Conservation (phyloP, 2,888 invertebrate species). For the Drosophila formosana region DNA sequence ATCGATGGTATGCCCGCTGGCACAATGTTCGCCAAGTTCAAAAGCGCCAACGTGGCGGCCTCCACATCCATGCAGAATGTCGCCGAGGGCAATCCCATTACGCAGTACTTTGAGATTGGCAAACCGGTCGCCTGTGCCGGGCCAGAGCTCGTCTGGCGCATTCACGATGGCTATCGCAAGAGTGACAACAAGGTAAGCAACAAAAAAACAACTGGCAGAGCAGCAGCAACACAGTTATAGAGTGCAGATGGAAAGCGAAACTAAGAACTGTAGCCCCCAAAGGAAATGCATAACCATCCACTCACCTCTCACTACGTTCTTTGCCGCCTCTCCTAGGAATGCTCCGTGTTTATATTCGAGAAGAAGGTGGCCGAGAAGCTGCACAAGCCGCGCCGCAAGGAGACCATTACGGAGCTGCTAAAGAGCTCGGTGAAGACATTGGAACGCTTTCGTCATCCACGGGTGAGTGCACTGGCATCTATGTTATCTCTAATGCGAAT, state of each 20-base stretch:
- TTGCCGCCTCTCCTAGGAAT: conserved; percentile 89
- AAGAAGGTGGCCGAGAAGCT: conserved; percentile 96
- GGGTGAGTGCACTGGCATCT: conserved; percentile 83
- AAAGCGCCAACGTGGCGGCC: conserved; percentile 86
- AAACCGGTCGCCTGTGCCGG: conserved; percentile 93
- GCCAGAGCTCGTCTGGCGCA: conserved; percentile 95
- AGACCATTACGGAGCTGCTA: conserved; percentile 95
- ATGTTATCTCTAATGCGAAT: not conserved
- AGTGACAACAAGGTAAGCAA: conserved; percentile 93
- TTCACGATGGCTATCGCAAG: conserved; percentile 95
- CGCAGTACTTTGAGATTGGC: conserved; percentile 94
- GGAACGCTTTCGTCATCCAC: conserved; percentile 94
- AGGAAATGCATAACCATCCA: conserved; percentile 7
- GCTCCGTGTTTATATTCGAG: conserved; percentile 97
- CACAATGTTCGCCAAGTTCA: conserved; percentile 91
- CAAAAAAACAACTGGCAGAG: no score
- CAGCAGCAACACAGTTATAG: not conserved
- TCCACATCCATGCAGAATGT: conserved; percentile 86
- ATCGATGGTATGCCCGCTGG: conserved; percentile 86
- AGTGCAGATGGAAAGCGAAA: not conserved
- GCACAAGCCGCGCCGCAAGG: conserved; percentile 96
- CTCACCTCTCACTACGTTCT: not conserved
- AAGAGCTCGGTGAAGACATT: conserved; percentile 92
- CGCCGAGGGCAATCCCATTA: conserved; percentile 92
- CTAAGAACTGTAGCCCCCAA: conserved; percentile 11